A percentile compares a stretch with the other conserved stretches of the same genome.
Conservation (phyloP, 2,888 invertebrate species). For the Acleris holmiana region DNA sequence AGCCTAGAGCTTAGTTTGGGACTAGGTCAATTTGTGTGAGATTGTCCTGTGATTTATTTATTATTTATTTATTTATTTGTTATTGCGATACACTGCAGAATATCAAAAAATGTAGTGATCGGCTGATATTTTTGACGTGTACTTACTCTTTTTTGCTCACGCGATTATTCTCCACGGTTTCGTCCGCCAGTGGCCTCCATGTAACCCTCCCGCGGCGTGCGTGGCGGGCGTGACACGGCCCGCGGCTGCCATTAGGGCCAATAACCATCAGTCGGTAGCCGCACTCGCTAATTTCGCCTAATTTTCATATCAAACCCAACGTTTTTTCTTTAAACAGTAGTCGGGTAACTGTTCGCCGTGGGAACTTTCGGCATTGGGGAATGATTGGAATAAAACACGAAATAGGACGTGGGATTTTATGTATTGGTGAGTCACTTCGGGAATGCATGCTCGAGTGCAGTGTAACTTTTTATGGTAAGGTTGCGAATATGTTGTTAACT, state of each 20-base stretch:
- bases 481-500: no score
- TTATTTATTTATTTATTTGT: no score
- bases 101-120: no score
- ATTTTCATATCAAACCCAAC: slow-evolving; percentile 83
- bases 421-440: no score
- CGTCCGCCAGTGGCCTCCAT: slow-evolving; percentile 45
- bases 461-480: no score
- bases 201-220: slow-evolving; percentile 68
- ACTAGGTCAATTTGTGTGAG: no score
- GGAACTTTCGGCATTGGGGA: slow-evolving; percentile 52
- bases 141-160: background rate
- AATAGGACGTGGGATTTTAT: background rate
- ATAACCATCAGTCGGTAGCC: slow-evolving; percentile 81
- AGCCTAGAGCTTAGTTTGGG: no score
- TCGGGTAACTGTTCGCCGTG: slow-evolving; percentile 71
- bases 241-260: slow-evolving; percentile 78
- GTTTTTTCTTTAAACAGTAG: slow-evolving; percentile 66
- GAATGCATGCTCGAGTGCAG: no score
- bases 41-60: no score
- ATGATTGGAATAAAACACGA: background rate
- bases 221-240: slow-evolving; percentile 76
- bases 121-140: no score
- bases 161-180: no score
- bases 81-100: no score
- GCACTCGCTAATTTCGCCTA: slow-evolving; percentile 80